Percentiles rank a stretch among this genome's conserved stretches.
These are phyloP conservation scores for Capra hircus DNA, from an alignment of 2,113 vertebrate species.

Conservation along the genomic window DNA sequence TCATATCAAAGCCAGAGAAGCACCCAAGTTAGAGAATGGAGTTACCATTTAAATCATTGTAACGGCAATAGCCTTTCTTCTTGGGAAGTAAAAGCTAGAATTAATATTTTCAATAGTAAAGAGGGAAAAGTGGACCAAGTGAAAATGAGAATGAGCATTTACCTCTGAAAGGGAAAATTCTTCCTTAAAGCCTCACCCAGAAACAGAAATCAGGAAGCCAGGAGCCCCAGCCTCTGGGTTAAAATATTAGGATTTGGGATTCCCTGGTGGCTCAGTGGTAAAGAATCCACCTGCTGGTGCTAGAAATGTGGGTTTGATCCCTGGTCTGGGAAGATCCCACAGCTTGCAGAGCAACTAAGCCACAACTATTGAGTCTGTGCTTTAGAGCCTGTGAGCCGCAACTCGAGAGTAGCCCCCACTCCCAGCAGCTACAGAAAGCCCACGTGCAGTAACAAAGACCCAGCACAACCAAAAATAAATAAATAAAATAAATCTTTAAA, in stretches of 20 bases:
- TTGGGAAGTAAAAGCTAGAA: not conserved
- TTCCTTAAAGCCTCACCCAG: not conserved
- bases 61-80: not conserved
- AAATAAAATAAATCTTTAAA: not conserved
- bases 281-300: not conserved
- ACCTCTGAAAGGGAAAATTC: not conserved
- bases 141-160: not conserved
- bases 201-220: not conserved
- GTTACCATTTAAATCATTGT: not conserved
- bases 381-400: not conserved
- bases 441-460: not conserved
- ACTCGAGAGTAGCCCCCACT: not conserved
- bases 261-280: not conserved
- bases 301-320: not conserved
- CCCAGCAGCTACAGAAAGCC: not conserved
- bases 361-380: not conserved
- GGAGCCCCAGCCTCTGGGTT: accelerated
- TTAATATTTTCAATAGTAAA: not conserved
- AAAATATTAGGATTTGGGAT: too few relatives aligned
- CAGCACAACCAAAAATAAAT: not conserved
- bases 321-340: not conserved
- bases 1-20: not conserved
- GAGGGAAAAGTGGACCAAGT: not conserved
- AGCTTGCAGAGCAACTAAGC: not conserved
- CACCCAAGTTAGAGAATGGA: accelerated